A percentile compares a stretch with the other conserved stretches of the same genome.
Conservation (phyloP, 1,140 invertebrate species). For the Drosophila quadrilineata region DNA sequence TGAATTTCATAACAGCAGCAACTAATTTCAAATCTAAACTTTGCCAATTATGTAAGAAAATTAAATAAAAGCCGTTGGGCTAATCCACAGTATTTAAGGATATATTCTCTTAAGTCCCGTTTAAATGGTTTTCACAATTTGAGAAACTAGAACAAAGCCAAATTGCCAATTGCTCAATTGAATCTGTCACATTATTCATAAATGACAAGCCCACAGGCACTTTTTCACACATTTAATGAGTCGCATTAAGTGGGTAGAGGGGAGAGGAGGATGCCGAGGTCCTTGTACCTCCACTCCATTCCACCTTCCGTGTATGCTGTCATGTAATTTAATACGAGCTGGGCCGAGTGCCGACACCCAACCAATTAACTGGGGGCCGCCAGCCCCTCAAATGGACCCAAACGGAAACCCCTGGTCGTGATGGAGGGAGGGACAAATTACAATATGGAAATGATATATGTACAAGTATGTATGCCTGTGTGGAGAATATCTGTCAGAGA, state of each 20-base stretch:
- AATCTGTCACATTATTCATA: conserved; percentile 58
- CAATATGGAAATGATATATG: conserved; percentile 79
- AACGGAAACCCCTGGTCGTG: background rate
- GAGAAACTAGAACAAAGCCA: background rate
- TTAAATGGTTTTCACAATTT: too few species aligned
- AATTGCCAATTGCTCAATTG: conserved; percentile 50
- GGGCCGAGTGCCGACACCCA: conserved; percentile 45
- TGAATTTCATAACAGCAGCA: too few species aligned
- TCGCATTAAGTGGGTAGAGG: background rate
- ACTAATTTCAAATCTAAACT: too few species aligned
- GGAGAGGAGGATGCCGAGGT: background rate
- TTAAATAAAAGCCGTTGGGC: background rate
- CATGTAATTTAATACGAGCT: conserved; percentile 71
- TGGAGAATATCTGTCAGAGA: background rate
- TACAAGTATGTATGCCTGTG: background rate
- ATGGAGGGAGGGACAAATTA: conserved; percentile 58
- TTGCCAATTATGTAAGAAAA: too few species aligned
- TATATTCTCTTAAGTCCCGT: too few species aligned
- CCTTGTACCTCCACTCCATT: background rate
- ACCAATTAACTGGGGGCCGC: conserved; percentile 74
- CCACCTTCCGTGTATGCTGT: conserved; percentile 58
- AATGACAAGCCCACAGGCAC: conserved; percentile 4
- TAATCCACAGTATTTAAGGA: background rate
- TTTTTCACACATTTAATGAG: conserved; percentile 61
- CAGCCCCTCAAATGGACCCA: conserved; percentile 35